Conservation (phyloP, 2,113 vertebrate species). For the Pontoporia blainvillei region DNA sequence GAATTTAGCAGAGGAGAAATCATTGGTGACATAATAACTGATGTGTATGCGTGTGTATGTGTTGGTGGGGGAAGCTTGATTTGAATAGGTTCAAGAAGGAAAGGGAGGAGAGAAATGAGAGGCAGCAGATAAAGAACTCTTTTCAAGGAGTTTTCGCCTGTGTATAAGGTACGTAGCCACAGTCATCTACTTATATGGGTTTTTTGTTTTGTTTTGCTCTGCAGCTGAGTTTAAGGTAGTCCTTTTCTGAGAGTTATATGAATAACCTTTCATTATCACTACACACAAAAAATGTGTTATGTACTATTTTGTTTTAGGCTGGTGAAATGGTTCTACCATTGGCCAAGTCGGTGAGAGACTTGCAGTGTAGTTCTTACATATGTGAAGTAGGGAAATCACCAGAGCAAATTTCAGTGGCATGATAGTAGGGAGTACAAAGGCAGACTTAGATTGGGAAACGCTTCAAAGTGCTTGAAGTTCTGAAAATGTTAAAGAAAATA, state of each 20-base stretch:
- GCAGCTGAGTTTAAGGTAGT: background rate
- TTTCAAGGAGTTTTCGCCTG: background rate
- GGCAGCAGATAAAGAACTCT: background rate
- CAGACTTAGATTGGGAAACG: background rate
- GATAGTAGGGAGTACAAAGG: background rate
- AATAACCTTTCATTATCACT: background rate
- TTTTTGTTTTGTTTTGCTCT: background rate
- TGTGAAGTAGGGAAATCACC: background rate
- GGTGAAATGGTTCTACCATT: background rate
- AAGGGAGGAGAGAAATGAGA: background rate
- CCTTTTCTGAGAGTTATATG: background rate
- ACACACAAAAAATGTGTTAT: background rate
- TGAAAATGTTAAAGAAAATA: background rate
- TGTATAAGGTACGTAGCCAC: background rate
- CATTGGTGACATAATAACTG: background rate
- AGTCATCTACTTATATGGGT: fast-evolving
- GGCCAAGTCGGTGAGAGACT: background rate
- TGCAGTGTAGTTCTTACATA: background rate
- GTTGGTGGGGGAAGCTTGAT: background rate
- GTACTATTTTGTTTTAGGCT: background rate
- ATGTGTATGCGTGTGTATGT: background rate
- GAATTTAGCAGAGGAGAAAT: background rate
- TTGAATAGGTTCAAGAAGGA: background rate
- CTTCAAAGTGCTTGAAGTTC: background rate
- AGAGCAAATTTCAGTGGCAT: background rate